Conservation (phyloP, 2,888 invertebrate species). For the Tricholauxania praeusta region DNA sequence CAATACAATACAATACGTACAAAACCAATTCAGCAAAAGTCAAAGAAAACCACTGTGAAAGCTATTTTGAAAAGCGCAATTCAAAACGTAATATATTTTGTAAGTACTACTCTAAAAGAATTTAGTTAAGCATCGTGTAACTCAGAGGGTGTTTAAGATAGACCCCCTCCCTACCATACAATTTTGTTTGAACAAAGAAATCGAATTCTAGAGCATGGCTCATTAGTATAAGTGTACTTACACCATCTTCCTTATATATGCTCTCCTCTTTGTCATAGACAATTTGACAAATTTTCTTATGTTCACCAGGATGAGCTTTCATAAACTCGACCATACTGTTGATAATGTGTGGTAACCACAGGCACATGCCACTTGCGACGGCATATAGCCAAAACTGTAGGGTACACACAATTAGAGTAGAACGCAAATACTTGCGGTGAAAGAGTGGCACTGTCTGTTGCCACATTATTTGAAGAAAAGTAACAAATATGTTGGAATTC, state of each 20-base stretch:
- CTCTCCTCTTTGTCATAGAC: slow-evolving; percentile 50
- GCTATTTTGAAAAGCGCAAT: too few species aligned
- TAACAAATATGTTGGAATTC: slow-evolving; percentile 46
- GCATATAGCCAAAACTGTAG: slow-evolving; percentile 62
- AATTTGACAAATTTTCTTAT: slow-evolving; percentile 55
- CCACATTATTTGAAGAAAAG: slow-evolving; percentile 58
- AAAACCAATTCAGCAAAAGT: too few species aligned
- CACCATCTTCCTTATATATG: slow-evolving; percentile 48
- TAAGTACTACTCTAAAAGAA: too few species aligned
- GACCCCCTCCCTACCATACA: too few species aligned
- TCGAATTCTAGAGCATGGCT: too few species aligned
- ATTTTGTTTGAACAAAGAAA: too few species aligned
- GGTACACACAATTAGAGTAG: slow-evolving; percentile 57
- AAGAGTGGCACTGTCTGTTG: slow-evolving; percentile 62
- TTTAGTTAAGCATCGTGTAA: too few species aligned
- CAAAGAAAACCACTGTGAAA: too few species aligned
- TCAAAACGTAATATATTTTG: too few species aligned
- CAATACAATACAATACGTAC: too few species aligned
- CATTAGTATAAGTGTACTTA: slow-evolving; percentile 33
- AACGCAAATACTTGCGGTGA: slow-evolving; percentile 53
- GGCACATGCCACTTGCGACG: slow-evolving; percentile 59
- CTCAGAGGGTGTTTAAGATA: too few species aligned
- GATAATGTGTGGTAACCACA: slow-evolving; percentile 64
- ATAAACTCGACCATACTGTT: slow-evolving; percentile 59
- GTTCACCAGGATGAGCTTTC: slow-evolving; percentile 50